Conservation (phyloP, 2,113 vertebrate species). For the Apistogramma diplotaenia region DNA sequence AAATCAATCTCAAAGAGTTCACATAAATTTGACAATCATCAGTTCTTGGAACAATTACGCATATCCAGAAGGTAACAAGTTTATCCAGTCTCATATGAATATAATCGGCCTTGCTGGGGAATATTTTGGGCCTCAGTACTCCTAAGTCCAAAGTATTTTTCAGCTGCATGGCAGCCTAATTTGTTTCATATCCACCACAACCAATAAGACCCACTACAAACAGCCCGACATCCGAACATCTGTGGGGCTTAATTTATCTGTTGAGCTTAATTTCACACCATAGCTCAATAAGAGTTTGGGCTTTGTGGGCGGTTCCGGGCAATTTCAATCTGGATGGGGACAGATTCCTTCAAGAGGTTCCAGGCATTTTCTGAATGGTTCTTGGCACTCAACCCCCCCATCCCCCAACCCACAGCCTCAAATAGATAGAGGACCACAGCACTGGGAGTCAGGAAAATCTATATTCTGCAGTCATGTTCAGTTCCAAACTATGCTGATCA, state of each 20-base stretch:
- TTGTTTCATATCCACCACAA: constrained; percentile 55
- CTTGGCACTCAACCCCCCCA: constrained; percentile 1
- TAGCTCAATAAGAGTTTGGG: constrained; percentile 62
- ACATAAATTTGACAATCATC: constrained; percentile 1
- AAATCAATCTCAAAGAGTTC: constrained; percentile 2
- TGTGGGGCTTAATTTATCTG: constrained; percentile 59
- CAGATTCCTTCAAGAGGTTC: constrained; percentile 51
- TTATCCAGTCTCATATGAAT: constrained; percentile 16
- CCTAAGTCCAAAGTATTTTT: constrained; percentile 58
- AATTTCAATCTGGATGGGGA: constrained; percentile 54
- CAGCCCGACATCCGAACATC: constrained; percentile 51
- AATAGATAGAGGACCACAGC: background rate
- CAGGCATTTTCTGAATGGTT: constrained; percentile 62
- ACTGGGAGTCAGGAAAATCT: background rate
- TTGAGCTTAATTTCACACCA: constrained; percentile 64
- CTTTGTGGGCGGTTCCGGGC: constrained; percentile 21
- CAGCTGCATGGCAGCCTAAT: constrained; percentile 41
- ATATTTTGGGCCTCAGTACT: constrained; percentile 17
- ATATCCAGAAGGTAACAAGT: constrained; percentile 15
- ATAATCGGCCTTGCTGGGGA: constrained; percentile 18
- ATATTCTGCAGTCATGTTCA: background rate
- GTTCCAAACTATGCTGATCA: background rate
- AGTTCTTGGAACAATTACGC: constrained; percentile 4
- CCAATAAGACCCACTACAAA: constrained; percentile 68
- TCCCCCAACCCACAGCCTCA: background rate